Evolutionary conservation across 1,140 invertebrate species (phyloP), one percentile per base, ranked within the genome.

Genomic region (Drosophila bifasciata): DNA sequence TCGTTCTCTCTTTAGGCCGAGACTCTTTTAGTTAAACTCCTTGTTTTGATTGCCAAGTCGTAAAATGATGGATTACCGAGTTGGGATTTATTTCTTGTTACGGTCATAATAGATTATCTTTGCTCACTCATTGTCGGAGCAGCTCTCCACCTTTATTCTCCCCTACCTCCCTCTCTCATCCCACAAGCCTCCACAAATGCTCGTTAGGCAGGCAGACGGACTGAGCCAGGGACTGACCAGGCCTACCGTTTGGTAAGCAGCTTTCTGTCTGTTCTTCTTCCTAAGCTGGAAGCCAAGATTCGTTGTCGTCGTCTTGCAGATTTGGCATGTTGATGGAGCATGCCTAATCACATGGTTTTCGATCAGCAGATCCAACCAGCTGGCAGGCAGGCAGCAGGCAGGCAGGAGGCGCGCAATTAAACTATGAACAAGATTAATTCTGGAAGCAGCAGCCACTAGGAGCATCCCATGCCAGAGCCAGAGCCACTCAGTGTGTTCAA

Each of bases 11-110:
- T 25, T 25, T 25, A 25, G 23, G 7, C 23, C 6, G 28, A 36
- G 32, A 36, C 58, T 44, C 16, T 74, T 28, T 76, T 86, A 73
- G 76, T 61, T 86, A 85, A 85, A 86, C 81, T 85, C 81, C 81
- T 86, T 85, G 84, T 85, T 85, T 86, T 85, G 81, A 85, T 85
- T 80, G 73, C 81, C 49, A 63, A 86, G 68, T 86, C 63, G 81
- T 80, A 86, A 85, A 85, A 86, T 86, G 83, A 86, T 86, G 81
- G 83, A 86, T 86, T 81, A 86, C 74, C 69, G 74, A 86, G 83
- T 81, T 81, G 77, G 81, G 83, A 86, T 76, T 86, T 86, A 71
- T 75, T 81, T 81, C 81, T 86, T 75, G 81, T 86, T 85, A 85
- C 73, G 81, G 81, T 85, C 81, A 85, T 86, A 85, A 85, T 86